Conservation (phyloP, 30 jellyfish, hydroid and myxozoan species). For the Aurelia aurita region DNA sequence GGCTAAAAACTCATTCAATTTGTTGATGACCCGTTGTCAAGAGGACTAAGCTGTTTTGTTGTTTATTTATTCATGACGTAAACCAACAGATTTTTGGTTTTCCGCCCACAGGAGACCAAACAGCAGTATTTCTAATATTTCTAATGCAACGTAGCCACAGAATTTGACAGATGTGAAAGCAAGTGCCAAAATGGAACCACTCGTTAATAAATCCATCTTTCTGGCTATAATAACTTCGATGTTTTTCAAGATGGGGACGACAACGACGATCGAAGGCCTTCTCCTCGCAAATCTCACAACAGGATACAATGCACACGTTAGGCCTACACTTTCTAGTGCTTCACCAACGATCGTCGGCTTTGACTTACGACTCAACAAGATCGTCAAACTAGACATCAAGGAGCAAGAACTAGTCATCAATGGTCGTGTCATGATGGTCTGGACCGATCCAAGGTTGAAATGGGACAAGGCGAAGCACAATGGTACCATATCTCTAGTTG, state of each 20-base stretch:
- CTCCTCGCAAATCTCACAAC: neutral
- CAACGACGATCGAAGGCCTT: too few relatives aligned
- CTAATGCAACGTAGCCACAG: too few relatives aligned
- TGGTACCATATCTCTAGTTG: slow-evolving; percentile 17
- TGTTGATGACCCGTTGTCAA: too few relatives aligned
- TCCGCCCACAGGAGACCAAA: neutral
- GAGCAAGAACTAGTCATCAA: slow-evolving; percentile 47
- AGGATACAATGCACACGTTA: slow-evolving; percentile 14
- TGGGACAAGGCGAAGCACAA: slow-evolving; percentile 53
- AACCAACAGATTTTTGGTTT: too few relatives aligned
- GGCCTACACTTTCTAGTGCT: slow-evolving; percentile 16
- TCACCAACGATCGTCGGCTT: slow-evolving; percentile 17
- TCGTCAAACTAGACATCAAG: slow-evolving; percentile 53
- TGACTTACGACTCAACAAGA: slow-evolving; percentile 26
- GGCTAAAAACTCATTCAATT: too few relatives aligned
- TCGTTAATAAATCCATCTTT: too few relatives aligned
- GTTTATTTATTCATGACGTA: too few relatives aligned
- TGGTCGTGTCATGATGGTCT: slow-evolving; percentile 34
- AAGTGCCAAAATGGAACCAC: too few relatives aligned
- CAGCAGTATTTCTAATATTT: neutral
- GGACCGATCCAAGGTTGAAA: slow-evolving; percentile 58
- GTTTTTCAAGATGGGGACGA: too few relatives aligned
- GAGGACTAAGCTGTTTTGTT: too few relatives aligned
- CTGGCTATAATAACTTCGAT: too few relatives aligned
- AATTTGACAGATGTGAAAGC: too few relatives aligned